phyloP scores from a whole-genome alignment of 2,888 invertebrate genomes.

The Ryuthela nishihirai region DNA sequence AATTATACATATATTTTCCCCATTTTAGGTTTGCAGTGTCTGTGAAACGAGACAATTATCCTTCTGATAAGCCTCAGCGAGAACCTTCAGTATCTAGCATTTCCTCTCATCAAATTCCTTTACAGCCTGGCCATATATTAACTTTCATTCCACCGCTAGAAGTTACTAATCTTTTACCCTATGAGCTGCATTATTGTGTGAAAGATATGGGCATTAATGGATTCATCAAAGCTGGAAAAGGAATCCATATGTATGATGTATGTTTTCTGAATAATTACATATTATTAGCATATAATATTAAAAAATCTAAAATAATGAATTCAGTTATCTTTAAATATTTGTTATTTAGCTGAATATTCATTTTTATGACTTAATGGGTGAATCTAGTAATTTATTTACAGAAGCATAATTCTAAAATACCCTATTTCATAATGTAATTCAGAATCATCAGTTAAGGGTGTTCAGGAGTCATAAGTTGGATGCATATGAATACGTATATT shows the following conservation, averaged over 20 bases:
- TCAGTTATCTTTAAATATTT: neutral
- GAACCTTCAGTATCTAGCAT: neutral
- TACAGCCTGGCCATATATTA: constrained; percentile 75
- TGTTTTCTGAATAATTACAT: neutral
- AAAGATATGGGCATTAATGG: constrained; percentile 48
- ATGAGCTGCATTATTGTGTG: constrained; percentile 52
- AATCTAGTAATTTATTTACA: neutral
- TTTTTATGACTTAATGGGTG: neutral
- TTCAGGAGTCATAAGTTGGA: too few relatives aligned
- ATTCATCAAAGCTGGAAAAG: constrained; percentile 54
- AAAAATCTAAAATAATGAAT: neutral
- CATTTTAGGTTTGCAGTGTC: constrained; percentile 25
- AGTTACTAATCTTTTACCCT: constrained; percentile 80
- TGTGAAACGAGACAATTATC: constrained; percentile 67
- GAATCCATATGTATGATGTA: constrained; percentile 50
- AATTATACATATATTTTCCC: neutral
- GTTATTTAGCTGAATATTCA: neutral
- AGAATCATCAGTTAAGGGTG: too few relatives aligned
- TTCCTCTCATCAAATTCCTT: neutral
- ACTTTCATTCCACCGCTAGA: constrained; percentile 76
- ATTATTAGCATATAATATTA: neutral
- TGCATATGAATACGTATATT: too few relatives aligned
- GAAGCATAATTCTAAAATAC: too few relatives aligned
- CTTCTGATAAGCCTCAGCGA: constrained; percentile 55
- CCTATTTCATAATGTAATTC: too few relatives aligned